phyloP scores from a whole-genome alignment of 2,113 vertebrate species.

The Alouatta palliata region DNA sequence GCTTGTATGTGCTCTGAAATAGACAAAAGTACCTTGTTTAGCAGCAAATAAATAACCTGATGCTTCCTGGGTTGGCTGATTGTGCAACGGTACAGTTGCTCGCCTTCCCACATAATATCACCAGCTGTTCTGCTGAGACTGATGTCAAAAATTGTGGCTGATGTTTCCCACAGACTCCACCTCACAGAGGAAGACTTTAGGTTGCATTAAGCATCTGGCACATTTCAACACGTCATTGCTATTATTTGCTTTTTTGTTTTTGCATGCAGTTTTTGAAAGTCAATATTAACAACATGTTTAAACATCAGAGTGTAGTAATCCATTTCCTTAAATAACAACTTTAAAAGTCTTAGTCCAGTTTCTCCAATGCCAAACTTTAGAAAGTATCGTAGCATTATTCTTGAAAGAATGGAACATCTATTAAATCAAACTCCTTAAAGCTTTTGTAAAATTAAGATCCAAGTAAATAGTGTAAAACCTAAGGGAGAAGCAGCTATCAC shows the following conservation, averaged over 20 bases:
- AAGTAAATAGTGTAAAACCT: background rate
- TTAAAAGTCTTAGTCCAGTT: background rate
- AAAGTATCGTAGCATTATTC: background rate
- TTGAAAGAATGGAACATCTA: background rate
- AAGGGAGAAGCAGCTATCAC: background rate
- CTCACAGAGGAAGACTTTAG: background rate
- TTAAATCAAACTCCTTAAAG: background rate
- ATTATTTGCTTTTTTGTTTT: background rate
- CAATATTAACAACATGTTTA: background rate
- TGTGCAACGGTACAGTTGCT: rapidly evolving
- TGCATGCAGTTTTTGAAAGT: background rate
- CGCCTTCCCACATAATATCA: background rate
- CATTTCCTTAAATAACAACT: background rate
- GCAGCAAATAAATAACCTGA: background rate
- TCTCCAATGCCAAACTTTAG: background rate
- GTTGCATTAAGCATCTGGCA: background rate
- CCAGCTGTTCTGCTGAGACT: background rate
- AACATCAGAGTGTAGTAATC: background rate
- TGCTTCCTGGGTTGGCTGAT: background rate
- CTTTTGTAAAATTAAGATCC: background rate
- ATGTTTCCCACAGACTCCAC: background rate
- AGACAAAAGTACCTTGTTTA: background rate
- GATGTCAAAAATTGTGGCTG: background rate
- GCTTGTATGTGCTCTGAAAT: rapidly evolving
- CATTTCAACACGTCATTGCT: background rate